Percentiles rank a stretch among this genome's conserved stretches.
Evolutionary conservation across 2,113 vertebrate species (phyloP).

Genomic region (Zeus faber): DNA sequence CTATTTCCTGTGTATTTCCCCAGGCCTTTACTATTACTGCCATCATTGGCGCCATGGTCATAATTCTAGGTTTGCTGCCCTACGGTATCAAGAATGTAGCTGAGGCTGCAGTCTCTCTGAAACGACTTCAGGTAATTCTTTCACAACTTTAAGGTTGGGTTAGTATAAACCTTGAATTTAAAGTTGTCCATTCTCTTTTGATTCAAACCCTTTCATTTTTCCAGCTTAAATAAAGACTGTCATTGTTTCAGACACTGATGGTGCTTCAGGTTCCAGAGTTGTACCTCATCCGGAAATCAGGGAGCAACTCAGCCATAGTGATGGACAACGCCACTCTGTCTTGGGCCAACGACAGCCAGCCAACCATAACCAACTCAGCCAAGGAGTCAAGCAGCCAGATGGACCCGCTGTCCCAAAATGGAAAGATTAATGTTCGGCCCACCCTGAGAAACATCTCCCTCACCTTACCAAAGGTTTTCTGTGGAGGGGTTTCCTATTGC

Average conservation of each 20-base stretch:
- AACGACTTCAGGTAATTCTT: slow-evolving; percentile 41
- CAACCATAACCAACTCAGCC: neutral
- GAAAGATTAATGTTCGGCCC: neutral
- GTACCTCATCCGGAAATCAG: slow-evolving; percentile 68
- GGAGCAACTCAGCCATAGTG: slow-evolving; percentile 64
- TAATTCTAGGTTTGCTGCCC: slow-evolving; percentile 64
- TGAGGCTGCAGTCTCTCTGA: slow-evolving; percentile 30
- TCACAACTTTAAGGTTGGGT: neutral
- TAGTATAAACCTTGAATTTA: neutral
- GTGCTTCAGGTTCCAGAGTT: slow-evolving; percentile 71
- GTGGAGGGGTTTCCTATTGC: neutral
- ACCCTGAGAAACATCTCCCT: slow-evolving; percentile 74
- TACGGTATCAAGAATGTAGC: slow-evolving; percentile 14
- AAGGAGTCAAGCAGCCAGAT: slow-evolving; percentile 6
- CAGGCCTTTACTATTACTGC: slow-evolving; percentile 83
- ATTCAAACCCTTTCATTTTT: neutral
- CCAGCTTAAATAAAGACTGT: neutral
- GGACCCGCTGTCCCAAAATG: slow-evolving; percentile 16
- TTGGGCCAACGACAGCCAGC: slow-evolving; percentile 57
- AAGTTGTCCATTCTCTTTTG: neutral
- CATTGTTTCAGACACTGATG: slow-evolving; percentile 75
- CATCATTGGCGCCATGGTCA: slow-evolving; percentile 80
- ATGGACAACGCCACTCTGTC: slow-evolving; percentile 78
- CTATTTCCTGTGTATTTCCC: neutral
- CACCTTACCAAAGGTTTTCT: slow-evolving; percentile 75